A percentile compares a stretch with the other conserved stretches of the same genome.
These are phyloP conservation scores for Galaxea fascicularis DNA, from an alignment of 92 coral and sea anemone genomes.

Conservation along the genomic window DNA sequence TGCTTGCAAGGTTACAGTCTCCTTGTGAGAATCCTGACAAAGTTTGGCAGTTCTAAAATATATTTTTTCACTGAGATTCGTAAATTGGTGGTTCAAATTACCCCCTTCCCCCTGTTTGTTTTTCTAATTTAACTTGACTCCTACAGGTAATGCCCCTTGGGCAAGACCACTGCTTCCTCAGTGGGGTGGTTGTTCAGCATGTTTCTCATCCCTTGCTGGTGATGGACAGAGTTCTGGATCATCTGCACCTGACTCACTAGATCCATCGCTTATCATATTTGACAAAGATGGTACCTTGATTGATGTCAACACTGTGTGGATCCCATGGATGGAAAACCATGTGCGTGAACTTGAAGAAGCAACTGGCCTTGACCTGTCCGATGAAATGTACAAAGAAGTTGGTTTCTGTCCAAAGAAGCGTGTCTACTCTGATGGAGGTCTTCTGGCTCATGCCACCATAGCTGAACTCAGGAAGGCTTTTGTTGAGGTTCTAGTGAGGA, in stretches of 20 bases:
- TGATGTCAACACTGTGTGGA: conserved; percentile 92
- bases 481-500: conserved; percentile 76
- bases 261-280: conserved; percentile 85
- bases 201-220: conserved; percentile 79
- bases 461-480: conserved; percentile 87
- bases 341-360: conserved; percentile 79
- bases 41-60: not conserved
- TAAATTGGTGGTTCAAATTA: not conserved
- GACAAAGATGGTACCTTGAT: conserved; percentile 98
- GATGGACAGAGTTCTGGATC: conserved; percentile 72
- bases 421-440: conserved; percentile 78
- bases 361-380: conserved; percentile 80
- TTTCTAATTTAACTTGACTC: conserved; percentile 63
- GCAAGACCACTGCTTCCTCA: conserved; percentile 59
- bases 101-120: conserved; percentile 56
- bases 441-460: conserved; percentile 93
- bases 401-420: conserved; percentile 87
- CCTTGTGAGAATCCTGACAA: not conserved
- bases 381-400: conserved; percentile 80
- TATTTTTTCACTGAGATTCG: not conserved
- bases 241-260: conserved; percentile 28
- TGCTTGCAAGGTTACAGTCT: not conserved
- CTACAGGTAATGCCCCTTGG: conserved; percentile 78
- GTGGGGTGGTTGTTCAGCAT: conserved; percentile 52
- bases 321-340: conserved; percentile 90